Evolutionary conservation across 1,140 invertebrate species (phyloP), one percentile per base, ranked within the genome.

Genomic region (Drosophila trapezifrons): DNA sequence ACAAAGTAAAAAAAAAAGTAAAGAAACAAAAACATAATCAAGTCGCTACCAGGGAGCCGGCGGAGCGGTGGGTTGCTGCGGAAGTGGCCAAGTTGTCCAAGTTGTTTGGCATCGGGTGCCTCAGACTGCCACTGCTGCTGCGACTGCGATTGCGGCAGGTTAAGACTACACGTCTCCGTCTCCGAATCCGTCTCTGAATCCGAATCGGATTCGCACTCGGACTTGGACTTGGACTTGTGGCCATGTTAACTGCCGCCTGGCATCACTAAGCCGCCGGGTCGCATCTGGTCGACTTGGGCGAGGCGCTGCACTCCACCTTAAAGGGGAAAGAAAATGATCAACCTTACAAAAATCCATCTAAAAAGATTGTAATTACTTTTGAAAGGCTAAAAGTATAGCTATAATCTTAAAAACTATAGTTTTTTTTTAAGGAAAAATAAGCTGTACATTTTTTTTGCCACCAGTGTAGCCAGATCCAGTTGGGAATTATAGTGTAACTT

Each of bases 21-120:
- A n/a, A n/a, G n/a, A n/a, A 86, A 86, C 57, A 83, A 86, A 83
- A 86, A 89, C 83, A 86, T 76, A 86, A 86, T 86, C 83, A 86
- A 83, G 37, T 55, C 64, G 66, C 42, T 71, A 72, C 35, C 66
- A 67, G 64, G 58, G 56, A 35, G 62, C 51, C 80, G 57, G 55
- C 52, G 32, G 32, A 10, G 42, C 58, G 57, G 52, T 13, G 29
- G 46, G 52, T 22, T 29, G 52, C 27, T 29, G 52, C 47, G 52
- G 51, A 38, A 49, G 46, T 57, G 59, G 71, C 38, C 49, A 37
- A 54, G 25, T 63, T 59, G 57, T 59, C 57, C 40, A 49, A 51
- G 56, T 49, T 55, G 52, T 20, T 55, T 32, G 27, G 27, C 8
- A 29, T 8, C 27, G 52, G n/a, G n/a, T n/a, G n/a, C n/a, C n/a